A percentile compares a stretch with the other conserved stretches of the same genome.
phyloP scores from a whole-genome alignment of 35 echinoderm and acorn worm species.

The Patiria miniata region DNA sequence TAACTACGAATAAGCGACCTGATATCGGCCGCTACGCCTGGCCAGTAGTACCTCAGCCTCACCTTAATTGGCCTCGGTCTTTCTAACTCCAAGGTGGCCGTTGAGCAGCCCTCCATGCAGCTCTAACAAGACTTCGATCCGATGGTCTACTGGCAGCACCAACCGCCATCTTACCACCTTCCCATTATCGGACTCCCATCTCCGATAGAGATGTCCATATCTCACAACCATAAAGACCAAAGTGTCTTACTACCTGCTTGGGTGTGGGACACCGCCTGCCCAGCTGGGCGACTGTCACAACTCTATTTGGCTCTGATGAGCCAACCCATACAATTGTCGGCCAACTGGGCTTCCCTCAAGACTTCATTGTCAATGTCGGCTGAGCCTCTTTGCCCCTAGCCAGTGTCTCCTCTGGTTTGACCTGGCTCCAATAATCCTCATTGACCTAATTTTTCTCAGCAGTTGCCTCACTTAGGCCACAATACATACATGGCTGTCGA shows the following conservation, averaged over 20 bases:
- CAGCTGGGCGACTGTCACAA: not conserved
- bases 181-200: not conserved
- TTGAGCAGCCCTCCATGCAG: not conserved
- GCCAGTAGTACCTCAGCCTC: not conserved
- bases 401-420: not conserved
- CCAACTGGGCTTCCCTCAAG: too few species aligned
- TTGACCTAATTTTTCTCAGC: not conserved
- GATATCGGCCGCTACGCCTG: not conserved
- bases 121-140: not conserved
- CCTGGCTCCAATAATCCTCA: not conserved
- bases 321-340: too few species aligned
- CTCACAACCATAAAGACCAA: not conserved
- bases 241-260: not conserved
- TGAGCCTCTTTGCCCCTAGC: too few species aligned
- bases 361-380: not conserved
- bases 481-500: slow-evolving; percentile 27
- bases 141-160: not conserved
- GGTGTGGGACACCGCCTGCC: not conserved
- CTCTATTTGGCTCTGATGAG: too few species aligned
- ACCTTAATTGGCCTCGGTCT: not conserved
- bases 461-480: not conserved
- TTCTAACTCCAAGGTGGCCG: not conserved
- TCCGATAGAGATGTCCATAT: not conserved
- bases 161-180: not conserved
- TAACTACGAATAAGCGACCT: too few species aligned